Conservation (phyloP, 2,888 invertebrate species). For the Chalcis sispes region DNA sequence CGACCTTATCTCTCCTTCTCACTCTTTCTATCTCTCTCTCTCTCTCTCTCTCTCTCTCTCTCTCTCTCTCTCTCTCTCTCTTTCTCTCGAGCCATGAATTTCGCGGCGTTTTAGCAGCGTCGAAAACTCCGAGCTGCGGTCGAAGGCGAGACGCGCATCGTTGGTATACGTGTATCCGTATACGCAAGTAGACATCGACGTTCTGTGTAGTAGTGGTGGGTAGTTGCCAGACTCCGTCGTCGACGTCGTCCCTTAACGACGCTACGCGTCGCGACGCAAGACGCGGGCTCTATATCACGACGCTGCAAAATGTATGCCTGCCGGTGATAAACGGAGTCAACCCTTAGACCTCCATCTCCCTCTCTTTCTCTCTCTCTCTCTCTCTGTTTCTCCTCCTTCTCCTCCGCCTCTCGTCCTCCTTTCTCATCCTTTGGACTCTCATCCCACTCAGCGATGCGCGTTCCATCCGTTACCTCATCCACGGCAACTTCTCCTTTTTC, state of each 20-base stretch:
- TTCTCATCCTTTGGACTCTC: background rate
- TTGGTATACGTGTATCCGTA: background rate
- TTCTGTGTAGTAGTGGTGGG: background rate
- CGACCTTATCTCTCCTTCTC: too few species aligned
- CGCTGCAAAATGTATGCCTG: slow-evolving; percentile 70
- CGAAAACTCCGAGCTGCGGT: too few species aligned
- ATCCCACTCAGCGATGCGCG: slow-evolving; percentile 40
- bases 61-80: background rate
- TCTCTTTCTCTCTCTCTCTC: slow-evolving; percentile 43
- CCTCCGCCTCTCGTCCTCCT: slow-evolving; percentile 46
- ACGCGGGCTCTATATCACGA: slow-evolving; percentile 63
- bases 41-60: too few species aligned
- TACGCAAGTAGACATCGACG: background rate
- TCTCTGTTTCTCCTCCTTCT: slow-evolving; percentile 33
- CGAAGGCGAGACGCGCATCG: slow-evolving; percentile 20
- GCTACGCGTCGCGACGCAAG: slow-evolving; percentile 63
- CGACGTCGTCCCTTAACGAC: slow-evolving; percentile 69
- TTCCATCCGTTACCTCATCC: background rate
- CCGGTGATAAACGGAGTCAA: slow-evolving; percentile 69
- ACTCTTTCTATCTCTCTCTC: too few species aligned
- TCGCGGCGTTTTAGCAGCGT: background rate
- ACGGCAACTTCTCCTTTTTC: too few species aligned
- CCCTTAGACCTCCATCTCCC: slow-evolving; percentile 45
- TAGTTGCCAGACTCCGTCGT: slow-evolving; percentile 59
- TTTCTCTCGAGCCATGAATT: slow-evolving; percentile 3